Conservation (phyloP, 1,140 invertebrate genomes). For the Lamellibrachia luymesi region DNA sequence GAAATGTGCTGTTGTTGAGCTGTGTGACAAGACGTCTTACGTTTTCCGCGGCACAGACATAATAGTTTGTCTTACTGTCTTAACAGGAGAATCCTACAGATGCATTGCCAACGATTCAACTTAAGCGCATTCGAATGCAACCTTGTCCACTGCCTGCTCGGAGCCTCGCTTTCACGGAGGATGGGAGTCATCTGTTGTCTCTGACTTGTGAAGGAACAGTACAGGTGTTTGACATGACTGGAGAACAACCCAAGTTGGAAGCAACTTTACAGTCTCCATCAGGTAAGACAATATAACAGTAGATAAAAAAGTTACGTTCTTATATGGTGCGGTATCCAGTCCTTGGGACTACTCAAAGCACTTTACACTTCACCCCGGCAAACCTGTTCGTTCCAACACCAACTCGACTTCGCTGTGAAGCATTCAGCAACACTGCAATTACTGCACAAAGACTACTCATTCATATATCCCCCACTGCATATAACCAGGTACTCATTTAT, state of each 20-base stretch:
- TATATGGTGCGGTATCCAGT: too few relatives aligned
- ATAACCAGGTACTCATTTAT: too few relatives aligned
- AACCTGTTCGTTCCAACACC: too few relatives aligned
- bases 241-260: constrained; percentile 18
- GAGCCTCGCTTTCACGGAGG: constrained; percentile 31
- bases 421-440: too few relatives aligned
- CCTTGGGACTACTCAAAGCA: too few relatives aligned
- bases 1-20: neutral
- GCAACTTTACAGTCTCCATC: constrained; percentile 10
- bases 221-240: constrained; percentile 31
- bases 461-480: too few relatives aligned
- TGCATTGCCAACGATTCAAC: neutral
- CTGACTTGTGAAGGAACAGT: constrained; percentile 33
- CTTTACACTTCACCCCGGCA: too few relatives aligned
- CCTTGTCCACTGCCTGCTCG: constrained; percentile 32
- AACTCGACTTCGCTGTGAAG: too few relatives aligned
- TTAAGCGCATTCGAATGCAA: neutral
- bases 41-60: neutral
- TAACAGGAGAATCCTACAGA: neutral
- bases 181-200: constrained; percentile 30
- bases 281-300: neutral
- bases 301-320: neutral
- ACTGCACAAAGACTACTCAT: too few relatives aligned
- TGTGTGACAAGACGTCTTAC: neutral
- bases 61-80: neutral